Conservation (phyloP, 2,888 invertebrate species). For the Mythimna pallens region DNA sequence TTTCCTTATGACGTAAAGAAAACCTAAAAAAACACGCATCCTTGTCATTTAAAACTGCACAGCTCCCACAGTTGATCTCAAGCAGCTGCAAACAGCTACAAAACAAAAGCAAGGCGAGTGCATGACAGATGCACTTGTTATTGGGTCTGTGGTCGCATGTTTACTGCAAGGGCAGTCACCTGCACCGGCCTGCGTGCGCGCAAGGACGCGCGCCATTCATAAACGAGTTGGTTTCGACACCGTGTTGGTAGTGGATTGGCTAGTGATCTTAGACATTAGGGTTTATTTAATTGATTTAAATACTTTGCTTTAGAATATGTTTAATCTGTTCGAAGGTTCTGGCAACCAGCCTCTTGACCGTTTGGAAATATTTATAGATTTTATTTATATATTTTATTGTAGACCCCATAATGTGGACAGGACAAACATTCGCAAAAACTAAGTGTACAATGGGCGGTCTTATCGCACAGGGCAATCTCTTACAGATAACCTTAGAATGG, state of each 20-base stretch:
- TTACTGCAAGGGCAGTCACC: constrained; percentile 71
- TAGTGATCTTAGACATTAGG: constrained; percentile 1
- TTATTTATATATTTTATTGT: too few species aligned
- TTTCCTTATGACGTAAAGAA: not conserved
- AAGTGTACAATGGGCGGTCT: too few species aligned
- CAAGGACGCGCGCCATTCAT: constrained; percentile 80
- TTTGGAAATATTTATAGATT: too few species aligned
- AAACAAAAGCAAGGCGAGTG: constrained; percentile 44
- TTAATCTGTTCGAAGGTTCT: too few species aligned
- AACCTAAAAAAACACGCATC: not conserved
- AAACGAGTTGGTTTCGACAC: constrained; percentile 64
- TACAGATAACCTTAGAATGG: too few species aligned
- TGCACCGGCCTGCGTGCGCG: constrained; percentile 36
- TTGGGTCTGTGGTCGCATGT: constrained; percentile 60
- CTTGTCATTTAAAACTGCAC: constrained; percentile 14
- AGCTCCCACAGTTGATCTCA: constrained; percentile 5
- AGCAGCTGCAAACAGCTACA: constrained; percentile 52
- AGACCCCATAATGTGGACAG: too few species aligned
- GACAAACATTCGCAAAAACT: too few species aligned
- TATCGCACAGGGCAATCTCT: too few species aligned
- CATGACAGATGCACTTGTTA: constrained; percentile 57
- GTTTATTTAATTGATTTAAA: not conserved
- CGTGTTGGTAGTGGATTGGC: constrained; percentile 12
- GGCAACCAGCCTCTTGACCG: too few species aligned
- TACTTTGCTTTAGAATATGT: not conserved